Conservation (phyloP, 2,113 vertebrate genomes). For the Parus major region DNA sequence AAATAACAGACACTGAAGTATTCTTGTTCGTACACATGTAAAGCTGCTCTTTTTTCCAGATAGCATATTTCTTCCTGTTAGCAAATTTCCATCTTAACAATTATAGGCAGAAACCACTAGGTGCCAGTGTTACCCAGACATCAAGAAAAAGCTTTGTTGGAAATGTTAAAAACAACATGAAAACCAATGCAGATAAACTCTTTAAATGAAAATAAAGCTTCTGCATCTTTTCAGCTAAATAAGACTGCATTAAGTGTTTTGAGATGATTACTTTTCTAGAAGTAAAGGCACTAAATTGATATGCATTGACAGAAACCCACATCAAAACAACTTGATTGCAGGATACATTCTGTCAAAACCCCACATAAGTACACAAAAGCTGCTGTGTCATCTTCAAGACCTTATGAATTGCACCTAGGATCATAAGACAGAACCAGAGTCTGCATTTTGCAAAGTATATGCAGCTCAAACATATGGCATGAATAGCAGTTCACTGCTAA, state of each 20-base stretch:
- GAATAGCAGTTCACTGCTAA: background rate
- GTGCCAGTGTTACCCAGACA: constrained; percentile 65
- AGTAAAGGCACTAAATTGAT: background rate
- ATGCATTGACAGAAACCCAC: background rate
- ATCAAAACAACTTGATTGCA: background rate
- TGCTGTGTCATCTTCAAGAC: background rate
- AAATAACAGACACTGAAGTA: background rate
- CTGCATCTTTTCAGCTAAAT: background rate
- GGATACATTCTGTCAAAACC: background rate
- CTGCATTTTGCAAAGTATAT: background rate
- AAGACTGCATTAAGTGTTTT: background rate
- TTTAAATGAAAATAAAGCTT: background rate
- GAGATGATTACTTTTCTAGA: background rate
- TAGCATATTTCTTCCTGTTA: background rate
- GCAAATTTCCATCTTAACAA: background rate
- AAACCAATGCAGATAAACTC: background rate
- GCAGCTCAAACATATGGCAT: background rate
- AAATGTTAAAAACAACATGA: background rate
- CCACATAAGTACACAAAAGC: background rate
- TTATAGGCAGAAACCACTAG: constrained; percentile 55
- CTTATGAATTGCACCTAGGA: background rate
- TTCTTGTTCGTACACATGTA: background rate
- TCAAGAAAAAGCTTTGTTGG: background rate
- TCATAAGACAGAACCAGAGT: background rate
- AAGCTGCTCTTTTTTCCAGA: background rate